Evolutionary conservation across 1,140 invertebrate genomes (phyloP), one percentile per base, ranked within the genome.

Genomic region (Zaprionus vittiger): DNA sequence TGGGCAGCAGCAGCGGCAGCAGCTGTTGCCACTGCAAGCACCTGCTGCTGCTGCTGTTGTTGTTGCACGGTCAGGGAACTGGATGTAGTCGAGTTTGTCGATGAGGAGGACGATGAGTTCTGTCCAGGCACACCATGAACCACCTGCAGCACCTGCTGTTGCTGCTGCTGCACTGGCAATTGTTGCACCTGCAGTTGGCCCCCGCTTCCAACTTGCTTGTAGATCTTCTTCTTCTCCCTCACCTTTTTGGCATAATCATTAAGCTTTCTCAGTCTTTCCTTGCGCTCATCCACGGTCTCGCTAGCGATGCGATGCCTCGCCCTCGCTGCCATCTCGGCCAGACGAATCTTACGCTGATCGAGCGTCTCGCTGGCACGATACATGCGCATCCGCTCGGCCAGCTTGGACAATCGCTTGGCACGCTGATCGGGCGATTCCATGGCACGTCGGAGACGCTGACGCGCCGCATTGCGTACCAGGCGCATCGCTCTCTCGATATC

Each of bases 301-400:
- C 94, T 94, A 28, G 94, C 94, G 9, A 94, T 92, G 52, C 94
- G 91, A 26, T 93, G 93, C 0, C 94, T 91, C 26, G 92, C 92
- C 17, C 92, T 63, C 15, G 93, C 93, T n/a, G 94, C 94, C 94
- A 94, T 94, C 52, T 94, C 93, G 6, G 94, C 92, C 31, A 95
- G 80, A 0, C 94, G 92, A 7, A 91, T 87, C 37, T 93, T 93
- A 37, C 94, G 91, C 68, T 94, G 94, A 44, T 94, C 94, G 17
- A 84, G 81, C 15, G 93, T 93, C 75, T 95, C 94, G 60, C 85
- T 93, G 49, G 91, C 87, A 20, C 92, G 61, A 60, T 93, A 92
- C 73, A 91, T 83, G 54, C 92, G 83, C 91, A 93, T 93, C n/a
- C 92, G 72, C 49, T 93, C 91, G 4, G 94, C 93, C 28, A 94